These are phyloP conservation scores for Callaeas wilsoni DNA, from an alignment of 2,113 vertebrate genomes.

Conservation along the genomic window DNA sequence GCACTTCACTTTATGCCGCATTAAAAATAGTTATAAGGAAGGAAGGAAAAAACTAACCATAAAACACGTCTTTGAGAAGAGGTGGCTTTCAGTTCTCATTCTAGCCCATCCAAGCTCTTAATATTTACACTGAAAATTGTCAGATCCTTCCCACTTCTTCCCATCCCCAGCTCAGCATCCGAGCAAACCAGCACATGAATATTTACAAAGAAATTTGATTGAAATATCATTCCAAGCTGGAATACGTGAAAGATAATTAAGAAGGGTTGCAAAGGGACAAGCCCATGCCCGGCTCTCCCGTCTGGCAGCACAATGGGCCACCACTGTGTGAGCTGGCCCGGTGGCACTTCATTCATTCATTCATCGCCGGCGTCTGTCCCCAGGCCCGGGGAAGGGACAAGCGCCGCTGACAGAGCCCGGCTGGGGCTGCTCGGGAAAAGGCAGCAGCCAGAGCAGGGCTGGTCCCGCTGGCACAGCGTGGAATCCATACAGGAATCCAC, in stretches of 20 bases:
- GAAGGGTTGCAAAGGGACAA: not conserved
- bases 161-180: not conserved
- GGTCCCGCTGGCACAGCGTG: slow-evolving; percentile 2
- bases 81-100: not conserved
- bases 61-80: not conserved
- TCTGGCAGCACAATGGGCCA: slow-evolving; percentile 35
- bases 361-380: not conserved
- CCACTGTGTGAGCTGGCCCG: not conserved
- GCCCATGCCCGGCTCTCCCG: slow-evolving; percentile 2
- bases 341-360: slow-evolving; percentile 14
- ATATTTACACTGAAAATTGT: not conserved
- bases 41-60: not conserved
- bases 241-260: slow-evolving; percentile 12
- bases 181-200: not conserved
- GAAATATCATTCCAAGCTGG: slow-evolving; percentile 40
- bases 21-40: not conserved
- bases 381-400: not conserved
- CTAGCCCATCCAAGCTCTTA: not conserved
- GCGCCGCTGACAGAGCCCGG: slow-evolving; percentile 19
- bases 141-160: not conserved
- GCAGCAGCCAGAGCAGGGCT: slow-evolving; percentile 23
- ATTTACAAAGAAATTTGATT: not conserved
- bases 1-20: not conserved
- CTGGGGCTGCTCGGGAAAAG: slow-evolving; percentile 3
- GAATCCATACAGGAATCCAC: not conserved